phyloP scores from a whole-genome alignment of 2,113 vertebrate species.

The Neogale vison region DNA sequence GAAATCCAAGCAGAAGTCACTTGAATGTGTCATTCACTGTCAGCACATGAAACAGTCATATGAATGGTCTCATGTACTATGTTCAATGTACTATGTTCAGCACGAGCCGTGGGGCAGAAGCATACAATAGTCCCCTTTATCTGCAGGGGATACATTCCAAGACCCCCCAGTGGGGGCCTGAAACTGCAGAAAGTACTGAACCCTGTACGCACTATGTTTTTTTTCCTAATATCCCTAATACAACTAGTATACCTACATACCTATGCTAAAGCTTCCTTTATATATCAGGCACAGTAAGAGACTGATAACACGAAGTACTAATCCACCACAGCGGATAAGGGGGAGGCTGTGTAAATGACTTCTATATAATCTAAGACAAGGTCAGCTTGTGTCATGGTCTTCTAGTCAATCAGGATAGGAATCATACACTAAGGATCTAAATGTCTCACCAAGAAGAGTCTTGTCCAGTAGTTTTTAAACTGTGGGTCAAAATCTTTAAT shows the following conservation, averaged over 20 bases:
- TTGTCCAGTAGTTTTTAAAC: not conserved
- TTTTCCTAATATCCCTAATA: not conserved
- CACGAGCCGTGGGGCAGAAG: not conserved
- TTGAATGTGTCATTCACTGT: not conserved
- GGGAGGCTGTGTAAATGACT: not conserved
- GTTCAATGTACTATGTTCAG: not conserved
- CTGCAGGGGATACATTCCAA: not conserved
- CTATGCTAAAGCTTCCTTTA: not conserved
- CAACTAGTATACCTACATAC: not conserved
- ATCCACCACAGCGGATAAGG: not conserved
- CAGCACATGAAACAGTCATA: not conserved
- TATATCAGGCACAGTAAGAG: not conserved
- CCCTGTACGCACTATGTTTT: not conserved
- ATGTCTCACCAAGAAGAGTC: not conserved
- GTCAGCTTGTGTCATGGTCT: not conserved
- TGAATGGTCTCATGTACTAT: not conserved
- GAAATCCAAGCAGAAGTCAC: not conserved
- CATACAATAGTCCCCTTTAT: not conserved
- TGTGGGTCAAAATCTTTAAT: not conserved
- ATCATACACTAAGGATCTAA: not conserved
- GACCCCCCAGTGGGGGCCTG: not conserved
- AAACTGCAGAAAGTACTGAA: not conserved
- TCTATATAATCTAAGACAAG: not conserved
- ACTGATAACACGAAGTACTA: not conserved
- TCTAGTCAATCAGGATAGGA: not conserved